A percentile compares a stretch with the other conserved stretches of the same genome.
Conservation (phyloP, 2,797 vertebrate species). For the Tachyglossus aculeatus region DNA sequence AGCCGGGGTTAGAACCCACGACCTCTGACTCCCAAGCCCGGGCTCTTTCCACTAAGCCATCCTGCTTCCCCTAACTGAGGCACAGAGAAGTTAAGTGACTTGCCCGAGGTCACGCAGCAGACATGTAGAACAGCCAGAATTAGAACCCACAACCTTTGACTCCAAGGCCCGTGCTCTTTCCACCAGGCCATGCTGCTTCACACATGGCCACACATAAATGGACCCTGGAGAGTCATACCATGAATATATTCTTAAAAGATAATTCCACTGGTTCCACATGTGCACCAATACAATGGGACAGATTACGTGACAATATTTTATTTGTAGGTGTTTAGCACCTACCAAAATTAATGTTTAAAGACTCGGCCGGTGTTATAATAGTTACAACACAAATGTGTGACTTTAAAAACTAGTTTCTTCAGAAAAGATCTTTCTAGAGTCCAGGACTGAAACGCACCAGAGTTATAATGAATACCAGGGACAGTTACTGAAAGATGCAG, state of each 20-base stretch:
- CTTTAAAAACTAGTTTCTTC: conserved; percentile 43
- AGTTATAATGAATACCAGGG: not conserved
- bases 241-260: conserved; percentile 11
- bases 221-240: not conserved
- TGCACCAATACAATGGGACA: conserved; percentile 8
- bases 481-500: conserved; percentile 32
- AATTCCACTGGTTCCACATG: conserved; percentile 27
- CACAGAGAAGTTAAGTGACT: too few relatives aligned
- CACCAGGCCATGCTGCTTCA: too few relatives aligned
- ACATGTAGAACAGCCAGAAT: too few relatives aligned
- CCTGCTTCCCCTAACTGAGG: not conserved
- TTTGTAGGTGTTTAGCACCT: conserved; percentile 58
- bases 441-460: not conserved
- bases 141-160: too few relatives aligned
- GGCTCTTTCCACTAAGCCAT: not conserved
- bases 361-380: conserved; percentile 49
- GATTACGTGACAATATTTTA: conserved; percentile 42
- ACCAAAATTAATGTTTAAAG: conserved; percentile 58
- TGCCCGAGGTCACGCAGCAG: too few relatives aligned
- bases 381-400: conserved; percentile 46
- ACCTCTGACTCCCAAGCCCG: not conserved
- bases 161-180: too few relatives aligned
- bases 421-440: not conserved
- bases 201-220: too few relatives aligned
- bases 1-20: not conserved